phyloP scores from a whole-genome alignment of 1,140 invertebrate species.

The Diplogasteroides magnus region DNA sequence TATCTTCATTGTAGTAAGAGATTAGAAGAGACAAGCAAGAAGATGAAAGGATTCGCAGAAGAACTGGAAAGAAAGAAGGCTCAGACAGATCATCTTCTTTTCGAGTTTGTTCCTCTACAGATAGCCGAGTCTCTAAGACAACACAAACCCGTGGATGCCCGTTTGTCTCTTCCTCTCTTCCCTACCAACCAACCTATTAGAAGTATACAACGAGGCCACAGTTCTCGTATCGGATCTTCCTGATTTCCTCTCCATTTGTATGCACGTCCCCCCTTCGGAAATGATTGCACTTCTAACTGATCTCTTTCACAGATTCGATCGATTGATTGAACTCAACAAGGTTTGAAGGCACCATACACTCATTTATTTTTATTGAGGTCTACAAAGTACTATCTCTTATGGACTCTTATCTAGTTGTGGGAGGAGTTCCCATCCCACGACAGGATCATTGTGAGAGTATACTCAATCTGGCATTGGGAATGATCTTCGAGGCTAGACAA shows the following conservation, averaged over 20 bases:
- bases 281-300: constrained; percentile 29
- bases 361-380: constrained; percentile 6
- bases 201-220: constrained; percentile 26
- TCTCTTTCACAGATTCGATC: constrained; percentile 33
- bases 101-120: constrained; percentile 21
- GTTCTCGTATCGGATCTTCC: constrained; percentile 30
- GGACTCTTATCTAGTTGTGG: constrained; percentile 34
- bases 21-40: constrained; percentile 30
- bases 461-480: constrained; percentile 27
- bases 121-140: constrained; percentile 23
- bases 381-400: constrained; percentile 35
- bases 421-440: constrained; percentile 27
- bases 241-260: constrained; percentile 26
- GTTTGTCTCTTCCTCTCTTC: constrained; percentile 16
- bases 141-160: constrained; percentile 24
- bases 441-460: constrained; percentile 28
- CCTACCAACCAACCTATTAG: no score
- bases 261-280: constrained; percentile 16
- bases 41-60: constrained; percentile 25
- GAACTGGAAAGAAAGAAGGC: constrained; percentile 25
- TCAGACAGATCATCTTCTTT: constrained; percentile 26
- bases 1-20: constrained; percentile 26
- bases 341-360: not conserved
- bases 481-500: constrained; percentile 31
- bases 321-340: constrained; percentile 26